phyloP scores from a whole-genome alignment of 2,888 invertebrate genomes.

The Sussaba pulchella region DNA sequence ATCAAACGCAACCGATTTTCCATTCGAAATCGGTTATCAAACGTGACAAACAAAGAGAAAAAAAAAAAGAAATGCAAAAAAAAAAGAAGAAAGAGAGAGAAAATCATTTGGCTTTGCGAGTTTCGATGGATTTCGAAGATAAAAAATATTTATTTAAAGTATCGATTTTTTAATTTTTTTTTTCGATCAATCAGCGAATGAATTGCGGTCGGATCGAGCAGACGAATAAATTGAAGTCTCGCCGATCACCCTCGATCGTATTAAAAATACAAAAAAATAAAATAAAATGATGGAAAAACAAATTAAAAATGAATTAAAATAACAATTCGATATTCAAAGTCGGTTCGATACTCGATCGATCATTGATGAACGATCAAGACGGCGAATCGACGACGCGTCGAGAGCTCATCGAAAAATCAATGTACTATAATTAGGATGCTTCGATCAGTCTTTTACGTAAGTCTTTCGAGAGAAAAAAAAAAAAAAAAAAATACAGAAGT shows the following conservation, averaged over 20 bases:
- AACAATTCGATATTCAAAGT: slow-evolving; percentile 14
- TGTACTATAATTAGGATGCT: slow-evolving; percentile 10
- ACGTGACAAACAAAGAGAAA: no score
- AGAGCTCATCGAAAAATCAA: not conserved
- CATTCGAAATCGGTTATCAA: no score
- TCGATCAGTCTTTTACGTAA: slow-evolving; percentile 15
- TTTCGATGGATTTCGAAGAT: no score
- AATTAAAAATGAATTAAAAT: not conserved
- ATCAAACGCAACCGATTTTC: no score
- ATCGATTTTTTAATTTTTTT: no score
- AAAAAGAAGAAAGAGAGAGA: no score
- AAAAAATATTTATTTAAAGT: no score
- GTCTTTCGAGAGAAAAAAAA: not conserved
- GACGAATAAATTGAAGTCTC: slow-evolving; percentile 18
- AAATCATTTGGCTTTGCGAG: no score
- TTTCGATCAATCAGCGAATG: slow-evolving; percentile 6
- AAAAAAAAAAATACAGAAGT: slow-evolving; percentile 20
- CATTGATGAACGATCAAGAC: slow-evolving; percentile 12
- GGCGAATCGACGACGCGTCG: not conserved
- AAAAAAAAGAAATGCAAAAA: no score
- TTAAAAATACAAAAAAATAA: not conserved
- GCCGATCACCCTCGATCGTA: slow-evolving; percentile 18
- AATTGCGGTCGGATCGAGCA: no score
- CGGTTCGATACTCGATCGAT: not conserved
- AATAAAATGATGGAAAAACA: not conserved